These are phyloP conservation scores for Folsomia manolachei DNA, from an alignment of 2,888 invertebrate species.

Conservation along the genomic window DNA sequence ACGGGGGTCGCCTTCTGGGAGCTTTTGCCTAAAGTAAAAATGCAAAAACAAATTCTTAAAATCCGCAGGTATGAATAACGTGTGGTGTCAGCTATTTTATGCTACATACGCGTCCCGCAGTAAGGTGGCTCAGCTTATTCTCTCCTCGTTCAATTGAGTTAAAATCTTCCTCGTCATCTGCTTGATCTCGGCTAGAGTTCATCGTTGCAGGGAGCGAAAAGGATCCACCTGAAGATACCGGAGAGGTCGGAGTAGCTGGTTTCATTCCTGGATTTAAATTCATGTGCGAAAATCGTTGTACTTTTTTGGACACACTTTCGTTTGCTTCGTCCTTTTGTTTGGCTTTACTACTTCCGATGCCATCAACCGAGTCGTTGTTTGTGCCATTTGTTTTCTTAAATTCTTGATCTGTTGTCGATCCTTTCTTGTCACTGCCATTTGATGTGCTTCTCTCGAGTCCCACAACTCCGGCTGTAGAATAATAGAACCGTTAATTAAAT, in stretches of 20 bases:
- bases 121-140: conserved; percentile 57
- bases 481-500: no score
- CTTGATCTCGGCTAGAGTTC: neutral
- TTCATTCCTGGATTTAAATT: conserved; percentile 23
- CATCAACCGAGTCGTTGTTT: conserved; percentile 30
- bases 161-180: conserved; percentile 52
- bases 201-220: neutral
- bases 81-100: no score
- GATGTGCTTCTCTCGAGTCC: neutral
- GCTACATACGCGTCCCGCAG: conserved; percentile 56
- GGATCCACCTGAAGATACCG: conserved; percentile 26
- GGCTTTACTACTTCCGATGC: conserved; percentile 33
- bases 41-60: no score
- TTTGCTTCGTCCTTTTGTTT: conserved; percentile 8
- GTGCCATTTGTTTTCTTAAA: conserved; percentile 13
- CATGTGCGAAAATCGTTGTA: conserved; percentile 1
- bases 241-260: conserved; percentile 35
- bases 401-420: no score
- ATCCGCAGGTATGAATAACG: no score
- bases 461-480: neutral
- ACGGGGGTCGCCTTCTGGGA: conserved; percentile 66
- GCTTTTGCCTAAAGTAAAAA: conserved; percentile 63
- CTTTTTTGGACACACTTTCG: neutral
- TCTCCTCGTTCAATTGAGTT: conserved; percentile 57
- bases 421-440: neutral